Conservation (phyloP, 2,113 vertebrate genomes). For the Lepisosteus osseus region DNA sequence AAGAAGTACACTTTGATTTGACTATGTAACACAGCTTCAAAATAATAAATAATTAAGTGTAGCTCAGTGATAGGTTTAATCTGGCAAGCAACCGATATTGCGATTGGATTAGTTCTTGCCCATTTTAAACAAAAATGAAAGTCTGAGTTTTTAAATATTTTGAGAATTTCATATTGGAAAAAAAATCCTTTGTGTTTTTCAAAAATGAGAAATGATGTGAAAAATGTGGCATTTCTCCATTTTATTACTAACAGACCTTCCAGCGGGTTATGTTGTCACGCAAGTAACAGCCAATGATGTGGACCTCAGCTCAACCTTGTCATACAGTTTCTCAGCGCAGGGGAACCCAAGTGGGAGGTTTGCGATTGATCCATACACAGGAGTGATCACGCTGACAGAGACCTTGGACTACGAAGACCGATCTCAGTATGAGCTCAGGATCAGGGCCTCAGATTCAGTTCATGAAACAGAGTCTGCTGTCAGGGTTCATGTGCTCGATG, state of each 20-base stretch:
- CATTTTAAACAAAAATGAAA: no score
- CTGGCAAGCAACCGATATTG: no score
- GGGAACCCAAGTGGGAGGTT: conserved; percentile 65
- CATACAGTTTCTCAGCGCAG: conserved; percentile 70
- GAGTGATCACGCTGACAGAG: conserved; percentile 64
- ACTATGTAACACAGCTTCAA: no score
- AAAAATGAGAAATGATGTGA: no score
- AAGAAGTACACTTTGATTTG: no score
- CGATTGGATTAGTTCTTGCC: no score
- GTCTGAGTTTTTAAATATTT: no score
- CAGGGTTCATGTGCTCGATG: conserved; percentile 68
- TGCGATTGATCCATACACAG: conserved; percentile 70
- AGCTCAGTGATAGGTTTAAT: no score
- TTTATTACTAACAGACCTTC: conserved; percentile 62
- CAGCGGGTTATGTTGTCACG: conserved; percentile 73
- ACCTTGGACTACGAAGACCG: conserved; percentile 80
- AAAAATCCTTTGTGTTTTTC: no score
- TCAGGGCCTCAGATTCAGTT: conserved; percentile 76
- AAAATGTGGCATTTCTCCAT: no score
- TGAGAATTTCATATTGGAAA: no score
- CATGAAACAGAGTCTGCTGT: conserved; percentile 72
- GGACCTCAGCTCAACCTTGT: conserved; percentile 75
- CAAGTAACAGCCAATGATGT: conserved; percentile 74
- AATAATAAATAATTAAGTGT: no score
- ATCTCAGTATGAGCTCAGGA: conserved; percentile 54